These are phyloP conservation scores for Ascidia mentula DNA, from an alignment of 23 tunicate genomes.

Conservation along the genomic window DNA sequence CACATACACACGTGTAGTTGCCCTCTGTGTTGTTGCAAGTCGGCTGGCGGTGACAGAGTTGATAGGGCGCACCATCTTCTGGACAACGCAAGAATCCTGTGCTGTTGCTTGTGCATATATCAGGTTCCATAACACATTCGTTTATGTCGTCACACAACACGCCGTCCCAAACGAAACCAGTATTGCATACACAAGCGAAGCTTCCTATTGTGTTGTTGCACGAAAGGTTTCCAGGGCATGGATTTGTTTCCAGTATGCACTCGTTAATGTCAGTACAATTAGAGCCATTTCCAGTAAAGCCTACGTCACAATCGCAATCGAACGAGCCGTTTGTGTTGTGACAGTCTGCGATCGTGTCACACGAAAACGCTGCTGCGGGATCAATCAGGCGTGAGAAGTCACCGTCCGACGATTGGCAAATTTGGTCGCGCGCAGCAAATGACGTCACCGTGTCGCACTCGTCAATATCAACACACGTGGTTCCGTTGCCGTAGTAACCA, in stretches of 20 bases:
- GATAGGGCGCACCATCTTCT: background rate
- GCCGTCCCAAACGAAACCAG: background rate
- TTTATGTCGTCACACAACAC: background rate
- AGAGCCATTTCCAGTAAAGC: background rate
- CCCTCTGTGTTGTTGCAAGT: background rate
- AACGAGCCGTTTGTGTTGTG: background rate
- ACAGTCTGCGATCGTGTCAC: background rate
- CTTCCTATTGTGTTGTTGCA: background rate
- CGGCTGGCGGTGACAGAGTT: background rate
- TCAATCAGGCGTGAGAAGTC: background rate
- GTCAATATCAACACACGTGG: slow-evolving; percentile 10
- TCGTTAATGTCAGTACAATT: background rate
- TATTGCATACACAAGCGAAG: background rate
- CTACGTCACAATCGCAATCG: background rate
- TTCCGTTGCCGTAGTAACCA: slow-evolving; percentile 13
- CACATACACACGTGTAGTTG: background rate
- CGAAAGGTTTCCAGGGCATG: background rate
- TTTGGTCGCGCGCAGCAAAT: background rate
- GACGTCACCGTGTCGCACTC: slow-evolving; percentile 1
- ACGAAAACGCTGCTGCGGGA: background rate
- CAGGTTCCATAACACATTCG: background rate
- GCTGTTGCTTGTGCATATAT: background rate
- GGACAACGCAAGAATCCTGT: background rate
- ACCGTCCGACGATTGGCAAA: background rate
- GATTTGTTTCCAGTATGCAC: background rate